Evolutionary conservation across 1,140 invertebrate genomes (phyloP), one percentile per base, ranked within the genome.

Genomic region (Drosophila nikananu): DNA sequence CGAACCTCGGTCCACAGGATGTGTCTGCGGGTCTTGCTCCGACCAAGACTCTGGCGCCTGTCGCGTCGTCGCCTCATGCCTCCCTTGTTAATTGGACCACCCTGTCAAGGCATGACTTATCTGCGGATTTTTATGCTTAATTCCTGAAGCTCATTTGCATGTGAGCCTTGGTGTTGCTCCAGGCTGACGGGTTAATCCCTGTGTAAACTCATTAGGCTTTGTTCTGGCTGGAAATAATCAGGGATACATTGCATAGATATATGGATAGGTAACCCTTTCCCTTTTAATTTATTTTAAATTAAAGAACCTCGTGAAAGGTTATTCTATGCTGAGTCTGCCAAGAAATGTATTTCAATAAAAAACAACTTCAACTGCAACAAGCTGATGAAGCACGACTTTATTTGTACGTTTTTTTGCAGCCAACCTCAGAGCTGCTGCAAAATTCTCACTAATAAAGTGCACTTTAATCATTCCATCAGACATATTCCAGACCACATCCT

Each of bases 1-100:
- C 51, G 30, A 27, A 32, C 51, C 51, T 32, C 19, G 27, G 51
- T 8, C 65, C 77, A 42, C 77, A 83, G 80, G 80, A 83, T 78
- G 76, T 75, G 66, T 57, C 44, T 64, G 51, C 5, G 42, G 39
- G 37, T 72, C 30, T 30, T 42, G 15, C 59, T 23, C 60, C 10
- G 39, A 17, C 60, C 32, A 10, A 9, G 59, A 35, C 35, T 75
- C 63, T 80, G 83, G 66, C 83, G 80, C 76, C 80, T 82, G 66
- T 71, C 70, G 35, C 65, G 51, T 76, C 37, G 15, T 76, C 37
- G 25, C 46, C 39, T 41, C 59, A 48, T 61, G 51, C 55, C 58
- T 54, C 39, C 41, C 70, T 73, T 73, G 81, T 90, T 90, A 86
- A 90, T 89, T 86, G 86, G 86, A 89, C 86, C 86, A 89, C 86